These are phyloP conservation scores for Phania funesta DNA, from an alignment of 2,888 invertebrate species.

Conservation along the genomic window DNA sequence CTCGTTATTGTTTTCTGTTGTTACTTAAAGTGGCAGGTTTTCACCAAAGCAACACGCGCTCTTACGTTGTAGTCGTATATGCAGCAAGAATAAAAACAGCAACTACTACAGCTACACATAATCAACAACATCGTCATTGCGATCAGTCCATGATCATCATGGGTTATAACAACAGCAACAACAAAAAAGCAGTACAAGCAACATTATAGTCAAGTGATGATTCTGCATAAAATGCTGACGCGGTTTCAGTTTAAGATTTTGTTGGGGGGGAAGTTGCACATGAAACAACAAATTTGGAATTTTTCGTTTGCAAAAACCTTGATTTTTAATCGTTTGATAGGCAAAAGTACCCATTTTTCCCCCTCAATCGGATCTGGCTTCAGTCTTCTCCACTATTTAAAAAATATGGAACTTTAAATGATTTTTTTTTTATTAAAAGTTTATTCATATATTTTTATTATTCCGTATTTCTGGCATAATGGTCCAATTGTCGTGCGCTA, in stretches of 20 bases:
- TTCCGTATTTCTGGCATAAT: too few species aligned
- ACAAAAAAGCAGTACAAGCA: slow-evolving; percentile 1
- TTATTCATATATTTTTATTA: too few species aligned
- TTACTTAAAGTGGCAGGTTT: slow-evolving; percentile 60
- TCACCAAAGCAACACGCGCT: slow-evolving; percentile 57
- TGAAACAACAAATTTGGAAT: too few species aligned
- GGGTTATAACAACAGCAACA: slow-evolving; percentile 1
- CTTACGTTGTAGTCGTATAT: not conserved
- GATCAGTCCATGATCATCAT: slow-evolving; percentile 47
- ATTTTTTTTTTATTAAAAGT: too few species aligned
- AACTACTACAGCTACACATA: slow-evolving; percentile 21
- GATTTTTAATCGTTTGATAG: too few species aligned
- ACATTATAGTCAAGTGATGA: slow-evolving; percentile 47
- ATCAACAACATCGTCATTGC: slow-evolving; percentile 39
- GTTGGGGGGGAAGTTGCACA: too few species aligned
- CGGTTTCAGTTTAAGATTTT: slow-evolving; percentile 20
- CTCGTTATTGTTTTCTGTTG: slow-evolving; percentile 49
- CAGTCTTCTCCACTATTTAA: not conserved
- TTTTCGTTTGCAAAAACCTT: too few species aligned
- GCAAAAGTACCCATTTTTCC: too few species aligned
- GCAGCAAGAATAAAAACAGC: slow-evolving; percentile 3
- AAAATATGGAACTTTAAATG: too few species aligned
- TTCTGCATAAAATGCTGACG: slow-evolving; percentile 57
- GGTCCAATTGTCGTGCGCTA: too few species aligned
- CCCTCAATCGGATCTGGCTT: too few species aligned